Conservation (phyloP, 2,113 vertebrate genomes). For the Myotis brandtii region DNA sequence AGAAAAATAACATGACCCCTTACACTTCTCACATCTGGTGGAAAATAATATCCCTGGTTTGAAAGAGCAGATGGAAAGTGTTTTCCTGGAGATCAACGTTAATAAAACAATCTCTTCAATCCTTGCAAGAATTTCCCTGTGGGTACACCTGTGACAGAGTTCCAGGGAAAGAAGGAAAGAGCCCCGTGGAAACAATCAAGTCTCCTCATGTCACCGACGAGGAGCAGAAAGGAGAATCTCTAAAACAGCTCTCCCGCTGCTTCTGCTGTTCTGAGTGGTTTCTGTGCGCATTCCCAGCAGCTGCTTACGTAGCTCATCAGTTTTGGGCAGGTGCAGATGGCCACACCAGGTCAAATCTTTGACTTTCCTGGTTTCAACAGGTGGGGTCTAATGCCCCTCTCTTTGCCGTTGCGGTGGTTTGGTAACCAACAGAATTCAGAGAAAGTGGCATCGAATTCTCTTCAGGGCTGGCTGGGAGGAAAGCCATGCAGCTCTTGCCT, state of each 20-base stretch:
- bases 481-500: background rate
- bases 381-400: background rate
- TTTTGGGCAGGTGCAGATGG: background rate
- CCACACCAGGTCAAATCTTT: background rate
- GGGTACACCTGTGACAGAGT: background rate
- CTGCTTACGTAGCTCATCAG: background rate
- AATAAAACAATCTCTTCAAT: conserved; percentile 2
- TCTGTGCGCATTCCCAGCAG: background rate
- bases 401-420: background rate
- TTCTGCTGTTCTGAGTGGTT: background rate
- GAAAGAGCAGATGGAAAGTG: conserved; percentile 30
- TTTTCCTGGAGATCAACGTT: conserved; percentile 25
- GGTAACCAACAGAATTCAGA: background rate
- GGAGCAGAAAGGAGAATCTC: background rate
- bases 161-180: background rate
- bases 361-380: background rate
- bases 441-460: too few species aligned
- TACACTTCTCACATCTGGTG: background rate
- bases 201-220: background rate
- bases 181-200: background rate
- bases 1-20: background rate
- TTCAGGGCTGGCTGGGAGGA: background rate
- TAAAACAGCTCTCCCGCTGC: background rate
- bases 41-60: background rate
- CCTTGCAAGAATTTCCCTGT: conserved; percentile 14